Evolutionary conservation across 2,888 invertebrate genomes (phyloP).

Genomic region (Ypsolopha scabrella): DNA sequence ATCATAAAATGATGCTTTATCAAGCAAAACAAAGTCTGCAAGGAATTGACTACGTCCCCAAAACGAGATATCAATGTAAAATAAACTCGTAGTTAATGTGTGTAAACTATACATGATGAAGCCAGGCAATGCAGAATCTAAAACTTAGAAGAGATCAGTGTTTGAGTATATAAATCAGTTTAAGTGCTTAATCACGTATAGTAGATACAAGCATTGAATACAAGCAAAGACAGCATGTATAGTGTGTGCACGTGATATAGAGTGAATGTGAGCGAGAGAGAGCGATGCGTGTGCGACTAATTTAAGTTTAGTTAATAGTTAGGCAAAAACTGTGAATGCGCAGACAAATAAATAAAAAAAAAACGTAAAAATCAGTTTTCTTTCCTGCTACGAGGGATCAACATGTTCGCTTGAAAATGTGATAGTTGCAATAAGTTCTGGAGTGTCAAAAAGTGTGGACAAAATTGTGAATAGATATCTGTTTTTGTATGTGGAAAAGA

Average conservation of each 20-base stretch:
- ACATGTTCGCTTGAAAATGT: constrained; percentile 40
- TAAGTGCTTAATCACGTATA: background rate
- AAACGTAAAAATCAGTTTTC: constrained; percentile 11
- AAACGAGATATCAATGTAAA: constrained; percentile 48
- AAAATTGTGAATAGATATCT: constrained; percentile 7
- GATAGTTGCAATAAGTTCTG: constrained; percentile 49
- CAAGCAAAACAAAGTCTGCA: constrained; percentile 15
- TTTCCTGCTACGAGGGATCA: constrained; percentile 54
- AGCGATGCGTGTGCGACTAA: constrained; percentile 27
- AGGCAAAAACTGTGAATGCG: constrained; percentile 56
- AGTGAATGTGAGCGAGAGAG: constrained; percentile 25
- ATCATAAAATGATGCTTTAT: constrained; percentile 10
- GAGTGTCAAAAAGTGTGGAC: constrained; percentile 18
- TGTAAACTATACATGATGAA: too few species aligned
- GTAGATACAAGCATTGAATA: constrained; percentile 15
- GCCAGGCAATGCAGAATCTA: background rate
- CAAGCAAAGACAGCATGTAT: constrained; percentile 38
- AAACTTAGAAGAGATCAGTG: background rate
- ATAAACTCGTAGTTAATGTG: constrained; percentile 33
- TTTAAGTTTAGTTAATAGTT: constrained; percentile 66
- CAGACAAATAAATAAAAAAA: constrained; percentile 32
- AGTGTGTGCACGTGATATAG: constrained; percentile 23
- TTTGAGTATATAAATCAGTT: background rate
- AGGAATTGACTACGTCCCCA: constrained; percentile 58
- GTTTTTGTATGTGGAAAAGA: constrained; percentile 19